Base-by-base conservation (phyloP, 1,140 invertebrate genomes). In the Drosophila nannoptera region DNA sequence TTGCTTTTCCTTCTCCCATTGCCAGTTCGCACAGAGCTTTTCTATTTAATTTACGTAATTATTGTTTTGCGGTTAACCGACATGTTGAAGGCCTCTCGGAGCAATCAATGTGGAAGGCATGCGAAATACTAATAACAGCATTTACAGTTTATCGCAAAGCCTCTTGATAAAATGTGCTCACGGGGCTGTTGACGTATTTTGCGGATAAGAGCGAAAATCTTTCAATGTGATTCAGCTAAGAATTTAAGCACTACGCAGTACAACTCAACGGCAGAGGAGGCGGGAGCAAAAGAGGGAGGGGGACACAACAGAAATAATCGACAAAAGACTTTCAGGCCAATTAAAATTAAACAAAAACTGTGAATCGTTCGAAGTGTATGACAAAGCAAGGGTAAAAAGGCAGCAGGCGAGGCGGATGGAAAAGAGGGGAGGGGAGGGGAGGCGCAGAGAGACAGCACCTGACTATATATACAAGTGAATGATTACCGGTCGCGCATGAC, bases 321-420 rank as follows among this genome's bases (percentile, higher is more conserved):
- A 68, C 58, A 72, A 69, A 70, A 62, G 62, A 58, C 52, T 62
- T 66, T 62, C 53, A 66, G 67, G 68, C 68, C 69, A 74, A 74
- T 74, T 74, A 74, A 74, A 74, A 74, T 71, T 66, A 74, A 74
- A 52, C 62, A 67, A 74, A 65, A 66, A 70, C 32, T 33, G 40
- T 60, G 63, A 66, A 70, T 53, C 62, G 54, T 32, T 69, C 46
- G 11, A 49, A 63, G 31, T 38, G 54, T 33, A 43, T 35, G 49
- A 54, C 40, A 68, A 56, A 50, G 40, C 12, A 11, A 31, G 7
- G 53, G 36, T 22, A n/a, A 56, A 52, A 36, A 22, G 22, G 1
- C 22, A 22, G 22, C 22, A 22, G 65, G 38, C 40, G 43, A 35
- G 55, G 36, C 22, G 22, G 22, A 22, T 22, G 31, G 36, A 66